Conservation (phyloP, 2,888 invertebrate genomes). For the Sturmia bella region DNA sequence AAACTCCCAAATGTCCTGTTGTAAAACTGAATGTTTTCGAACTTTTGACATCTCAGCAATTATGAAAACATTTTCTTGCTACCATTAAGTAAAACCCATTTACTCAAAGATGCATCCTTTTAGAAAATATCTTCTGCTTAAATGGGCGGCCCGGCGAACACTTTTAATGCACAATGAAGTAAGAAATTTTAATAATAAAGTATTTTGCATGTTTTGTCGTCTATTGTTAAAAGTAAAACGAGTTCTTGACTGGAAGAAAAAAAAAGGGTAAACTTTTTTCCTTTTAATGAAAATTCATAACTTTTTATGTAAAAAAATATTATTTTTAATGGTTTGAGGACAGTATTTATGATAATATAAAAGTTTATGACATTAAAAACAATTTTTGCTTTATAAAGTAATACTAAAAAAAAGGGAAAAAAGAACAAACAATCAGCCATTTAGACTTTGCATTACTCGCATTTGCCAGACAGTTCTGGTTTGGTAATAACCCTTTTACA, state of each 20-base stretch:
- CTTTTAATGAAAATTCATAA: conserved; percentile 48
- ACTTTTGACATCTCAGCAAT: conserved; percentile 72
- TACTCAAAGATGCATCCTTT: conserved; percentile 32
- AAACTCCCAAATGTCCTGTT: conserved; percentile 69
- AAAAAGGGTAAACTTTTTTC: neutral
- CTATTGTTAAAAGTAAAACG: conserved; percentile 20
- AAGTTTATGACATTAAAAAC: conserved; percentile 47
- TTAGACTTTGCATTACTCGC: too few species aligned
- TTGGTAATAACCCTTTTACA: too few species aligned
- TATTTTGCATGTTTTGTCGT: conserved; percentile 48
- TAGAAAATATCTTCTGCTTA: neutral
- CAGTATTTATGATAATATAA: conserved; percentile 61
- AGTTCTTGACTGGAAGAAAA: neutral
- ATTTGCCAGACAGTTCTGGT: too few species aligned
- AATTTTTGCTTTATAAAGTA: neutral
- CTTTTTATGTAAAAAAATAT: conserved; percentile 52
- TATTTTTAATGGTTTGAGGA: conserved; percentile 45
- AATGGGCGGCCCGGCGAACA: conserved; percentile 10
- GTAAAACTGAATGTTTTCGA: conserved; percentile 48
- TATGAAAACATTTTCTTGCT: conserved; percentile 67
- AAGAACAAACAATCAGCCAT: too few species aligned
- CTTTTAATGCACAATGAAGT: conserved; percentile 51
- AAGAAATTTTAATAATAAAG: conserved; percentile 51
- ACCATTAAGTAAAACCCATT: conserved; percentile 58
- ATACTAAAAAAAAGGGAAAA: neutral